Conservation (phyloP, 2,888 invertebrate species). For the Hirudinaria manillensis region DNA sequence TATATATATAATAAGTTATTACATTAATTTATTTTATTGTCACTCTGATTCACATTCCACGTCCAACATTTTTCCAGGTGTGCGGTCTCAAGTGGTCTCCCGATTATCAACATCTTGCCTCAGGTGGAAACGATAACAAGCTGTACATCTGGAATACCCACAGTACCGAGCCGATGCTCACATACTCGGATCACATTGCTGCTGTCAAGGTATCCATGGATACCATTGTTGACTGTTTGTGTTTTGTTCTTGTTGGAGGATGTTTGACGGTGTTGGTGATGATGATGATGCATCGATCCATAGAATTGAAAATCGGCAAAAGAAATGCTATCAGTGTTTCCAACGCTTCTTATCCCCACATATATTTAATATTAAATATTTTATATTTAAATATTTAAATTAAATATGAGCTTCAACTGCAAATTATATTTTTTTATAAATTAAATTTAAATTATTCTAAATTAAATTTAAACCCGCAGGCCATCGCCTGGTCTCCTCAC, state of each 20-base stretch:
- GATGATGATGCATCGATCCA: no score
- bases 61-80: slow-evolving; percentile 52
- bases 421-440: no score
- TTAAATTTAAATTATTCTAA: no score
- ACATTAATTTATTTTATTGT: not conserved
- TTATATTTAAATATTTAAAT: not conserved
- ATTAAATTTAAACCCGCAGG: slow-evolving; percentile 39
- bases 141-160: slow-evolving; percentile 72
- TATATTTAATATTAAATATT: not conserved
- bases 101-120: slow-evolving; percentile 91
- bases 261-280: not conserved
- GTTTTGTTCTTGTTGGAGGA: not conserved
- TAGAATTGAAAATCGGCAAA: no score
- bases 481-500: slow-evolving; percentile 97
- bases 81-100: slow-evolving; percentile 98
- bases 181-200: slow-evolving; percentile 56
- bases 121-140: slow-evolving; percentile 96
- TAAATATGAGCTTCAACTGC: no score
- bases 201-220: slow-evolving; percentile 50
- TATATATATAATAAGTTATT: not conserved
- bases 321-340: no score
- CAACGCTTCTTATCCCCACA: no score
- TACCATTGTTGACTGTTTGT: not conserved
- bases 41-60: not conserved
- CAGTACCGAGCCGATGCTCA: slow-evolving; percentile 58